These are phyloP conservation scores for Gallinago undulata DNA, from an alignment of 2,113 vertebrate species.

Conservation along the genomic window DNA sequence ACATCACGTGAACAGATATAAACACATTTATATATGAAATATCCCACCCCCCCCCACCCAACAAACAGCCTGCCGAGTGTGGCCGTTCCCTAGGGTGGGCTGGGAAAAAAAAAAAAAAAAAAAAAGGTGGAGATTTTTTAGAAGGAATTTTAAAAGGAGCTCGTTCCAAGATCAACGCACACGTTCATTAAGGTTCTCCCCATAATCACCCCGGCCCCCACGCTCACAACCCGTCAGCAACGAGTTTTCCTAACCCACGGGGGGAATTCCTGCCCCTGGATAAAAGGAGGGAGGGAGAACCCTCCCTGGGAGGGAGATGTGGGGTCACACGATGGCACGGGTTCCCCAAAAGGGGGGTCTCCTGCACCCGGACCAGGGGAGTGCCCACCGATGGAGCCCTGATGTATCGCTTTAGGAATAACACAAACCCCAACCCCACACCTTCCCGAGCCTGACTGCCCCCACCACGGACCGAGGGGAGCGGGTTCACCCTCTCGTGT, in stretches of 20 bases:
- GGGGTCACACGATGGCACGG: not conserved
- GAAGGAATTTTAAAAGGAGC: not conserved
- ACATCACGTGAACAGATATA: constrained; percentile 54
- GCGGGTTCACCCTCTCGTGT: fast-evolving
- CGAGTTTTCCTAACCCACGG: not conserved
- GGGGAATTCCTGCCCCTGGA: not conserved
- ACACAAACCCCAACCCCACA: not conserved
- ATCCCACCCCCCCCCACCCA: not conserved
- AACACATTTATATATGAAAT: not conserved
- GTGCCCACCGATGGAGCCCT: not conserved
- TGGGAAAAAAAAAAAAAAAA: not conserved
- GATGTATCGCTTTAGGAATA: too few relatives aligned
- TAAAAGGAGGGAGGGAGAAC: not conserved
- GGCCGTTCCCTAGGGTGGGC: not conserved
- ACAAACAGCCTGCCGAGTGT: not conserved
- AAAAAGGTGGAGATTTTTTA: not conserved
- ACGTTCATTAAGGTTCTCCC: not conserved
- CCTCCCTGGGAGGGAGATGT: not conserved
- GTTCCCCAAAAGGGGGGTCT: not conserved
- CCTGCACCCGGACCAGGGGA: not conserved
- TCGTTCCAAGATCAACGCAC: not conserved
- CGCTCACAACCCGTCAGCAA: not conserved
- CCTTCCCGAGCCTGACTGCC: fast-evolving
- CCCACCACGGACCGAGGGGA: fast-evolving
- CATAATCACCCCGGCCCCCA: not conserved